Evolutionary conservation across 2,888 invertebrate genomes (phyloP).

Genomic region (Silvanus unidentatus): DNA sequence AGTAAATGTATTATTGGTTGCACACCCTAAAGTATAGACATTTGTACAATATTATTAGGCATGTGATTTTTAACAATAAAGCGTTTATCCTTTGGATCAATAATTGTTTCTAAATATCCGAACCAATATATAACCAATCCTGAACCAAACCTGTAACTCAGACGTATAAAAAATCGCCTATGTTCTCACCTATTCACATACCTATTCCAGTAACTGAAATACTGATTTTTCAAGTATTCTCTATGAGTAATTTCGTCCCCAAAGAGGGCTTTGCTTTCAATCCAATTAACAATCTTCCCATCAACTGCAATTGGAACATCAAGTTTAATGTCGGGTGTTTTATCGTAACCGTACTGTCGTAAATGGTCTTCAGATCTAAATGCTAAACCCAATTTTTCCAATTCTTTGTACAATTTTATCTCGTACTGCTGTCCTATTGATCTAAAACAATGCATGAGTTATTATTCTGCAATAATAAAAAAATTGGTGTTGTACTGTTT

Average conservation of each 20-base stretch:
- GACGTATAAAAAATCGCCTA: slow-evolving; percentile 6
- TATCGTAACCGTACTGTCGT: slow-evolving; percentile 80
- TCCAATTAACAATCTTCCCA: slow-evolving; percentile 86
- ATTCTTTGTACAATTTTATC: slow-evolving; percentile 60
- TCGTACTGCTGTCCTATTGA: slow-evolving; percentile 84
- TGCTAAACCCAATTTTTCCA: slow-evolving; percentile 54
- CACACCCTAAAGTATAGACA: neutral
- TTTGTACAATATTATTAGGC: slow-evolving; percentile 51
- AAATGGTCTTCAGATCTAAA: slow-evolving; percentile 75
- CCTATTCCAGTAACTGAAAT: slow-evolving; percentile 84
- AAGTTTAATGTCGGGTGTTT: slow-evolving; percentile 90
- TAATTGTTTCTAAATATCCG: slow-evolving; percentile 67
- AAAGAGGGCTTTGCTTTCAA: slow-evolving; percentile 95
- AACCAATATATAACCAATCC: slow-evolving; percentile 96
- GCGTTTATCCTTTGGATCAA: slow-evolving; percentile 47
- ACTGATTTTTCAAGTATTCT: slow-evolving; percentile 76
- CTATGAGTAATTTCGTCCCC: slow-evolving; percentile 78
- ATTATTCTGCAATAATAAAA: slow-evolving; percentile 6
- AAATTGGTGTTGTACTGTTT: slow-evolving; percentile 54
- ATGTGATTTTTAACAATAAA: slow-evolving; percentile 58
- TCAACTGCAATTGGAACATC: slow-evolving; percentile 83
- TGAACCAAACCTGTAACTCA: slow-evolving; percentile 80
- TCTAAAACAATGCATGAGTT: slow-evolving; percentile 44
- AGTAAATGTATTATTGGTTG: slow-evolving; percentile 2
- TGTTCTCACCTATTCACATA: neutral